These are phyloP conservation scores for Pseudotriccus pelzelni DNA, from an alignment of 2,797 vertebrate species.

Conservation along the genomic window DNA sequence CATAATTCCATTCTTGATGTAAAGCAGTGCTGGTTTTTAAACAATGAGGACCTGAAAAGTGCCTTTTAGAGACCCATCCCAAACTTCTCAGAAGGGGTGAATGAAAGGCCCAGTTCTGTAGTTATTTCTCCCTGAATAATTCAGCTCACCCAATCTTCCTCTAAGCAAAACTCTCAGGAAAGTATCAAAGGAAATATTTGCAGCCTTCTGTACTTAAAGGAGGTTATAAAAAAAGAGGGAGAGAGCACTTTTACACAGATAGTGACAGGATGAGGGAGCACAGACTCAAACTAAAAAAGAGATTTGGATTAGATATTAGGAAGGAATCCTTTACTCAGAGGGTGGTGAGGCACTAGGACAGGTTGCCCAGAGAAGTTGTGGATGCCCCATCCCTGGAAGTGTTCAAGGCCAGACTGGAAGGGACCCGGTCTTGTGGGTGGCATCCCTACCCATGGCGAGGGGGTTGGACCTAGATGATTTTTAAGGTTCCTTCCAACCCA, in stretches of 20 bases:
- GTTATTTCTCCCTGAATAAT: not conserved
- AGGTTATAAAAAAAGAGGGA: not conserved
- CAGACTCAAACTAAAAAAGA: not conserved
- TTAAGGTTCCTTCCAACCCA: not conserved
- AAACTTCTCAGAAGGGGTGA: not conserved
- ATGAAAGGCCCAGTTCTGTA: not conserved
- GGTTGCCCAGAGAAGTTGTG: accelerated
- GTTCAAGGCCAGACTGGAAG: not conserved
- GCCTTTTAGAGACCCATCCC: not conserved
- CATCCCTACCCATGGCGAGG: not conserved
- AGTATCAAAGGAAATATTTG: not conserved
- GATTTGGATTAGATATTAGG: not conserved
- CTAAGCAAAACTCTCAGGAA: not conserved
- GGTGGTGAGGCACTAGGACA: not conserved
- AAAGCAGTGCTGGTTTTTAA: not conserved
- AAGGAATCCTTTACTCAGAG: not conserved
- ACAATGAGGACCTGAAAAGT: not conserved
- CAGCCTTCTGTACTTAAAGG: not conserved
- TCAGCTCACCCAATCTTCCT: not conserved
- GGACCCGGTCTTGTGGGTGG: not conserved
- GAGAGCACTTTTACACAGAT: accelerated
- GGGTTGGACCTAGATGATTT: not conserved
- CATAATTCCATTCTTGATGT: not conserved
- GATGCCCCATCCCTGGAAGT: not conserved
- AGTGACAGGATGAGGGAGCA: not conserved